A percentile compares a stretch with the other conserved stretches of the same genome.
Evolutionary conservation across 1,140 invertebrate genomes (phyloP).

Genomic region (Drosophila carrolli): DNA sequence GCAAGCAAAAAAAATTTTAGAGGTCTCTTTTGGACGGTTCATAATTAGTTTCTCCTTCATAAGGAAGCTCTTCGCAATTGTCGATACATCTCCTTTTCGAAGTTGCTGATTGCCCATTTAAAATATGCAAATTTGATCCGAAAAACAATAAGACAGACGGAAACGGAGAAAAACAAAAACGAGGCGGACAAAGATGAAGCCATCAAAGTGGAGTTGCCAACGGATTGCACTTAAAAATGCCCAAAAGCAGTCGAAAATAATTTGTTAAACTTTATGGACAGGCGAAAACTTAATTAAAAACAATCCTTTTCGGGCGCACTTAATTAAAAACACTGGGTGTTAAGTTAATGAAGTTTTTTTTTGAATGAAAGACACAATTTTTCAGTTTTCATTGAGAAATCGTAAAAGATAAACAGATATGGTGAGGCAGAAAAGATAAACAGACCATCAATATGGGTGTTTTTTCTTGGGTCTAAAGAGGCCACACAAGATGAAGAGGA

Average conservation of each 20-base stretch:
- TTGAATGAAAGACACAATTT: constrained; percentile 69
- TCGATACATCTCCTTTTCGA: constrained; percentile 44
- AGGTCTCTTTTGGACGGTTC: background rate
- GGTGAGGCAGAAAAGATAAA: constrained; percentile 55
- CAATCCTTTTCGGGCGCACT: constrained; percentile 68
- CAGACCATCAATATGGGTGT: constrained; percentile 72
- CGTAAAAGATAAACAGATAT: constrained; percentile 37
- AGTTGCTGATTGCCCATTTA: constrained; percentile 61
- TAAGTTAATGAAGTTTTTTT: constrained; percentile 64
- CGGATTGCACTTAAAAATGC: constrained; percentile 50
- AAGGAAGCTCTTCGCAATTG: constrained; percentile 49
- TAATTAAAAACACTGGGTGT: constrained; percentile 74
- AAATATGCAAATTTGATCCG: constrained; percentile 69
- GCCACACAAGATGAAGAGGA: constrained; percentile 65
- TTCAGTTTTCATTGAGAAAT: constrained; percentile 74
- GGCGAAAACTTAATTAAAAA: constrained; percentile 80
- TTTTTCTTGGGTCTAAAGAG: constrained; percentile 50
- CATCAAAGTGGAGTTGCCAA: constrained; percentile 64
- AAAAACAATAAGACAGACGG: constrained; percentile 15
- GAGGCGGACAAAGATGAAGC: constrained; percentile 56
- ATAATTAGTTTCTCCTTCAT: constrained; percentile 58
- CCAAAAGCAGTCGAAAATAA: constrained; percentile 38
- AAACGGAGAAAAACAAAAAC: constrained; percentile 19
- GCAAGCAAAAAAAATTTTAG: background rate
- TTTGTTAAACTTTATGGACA: constrained; percentile 78